phyloP scores from a whole-genome alignment of 2,797 vertebrate genomes.

The Darevskia nairensis region DNA sequence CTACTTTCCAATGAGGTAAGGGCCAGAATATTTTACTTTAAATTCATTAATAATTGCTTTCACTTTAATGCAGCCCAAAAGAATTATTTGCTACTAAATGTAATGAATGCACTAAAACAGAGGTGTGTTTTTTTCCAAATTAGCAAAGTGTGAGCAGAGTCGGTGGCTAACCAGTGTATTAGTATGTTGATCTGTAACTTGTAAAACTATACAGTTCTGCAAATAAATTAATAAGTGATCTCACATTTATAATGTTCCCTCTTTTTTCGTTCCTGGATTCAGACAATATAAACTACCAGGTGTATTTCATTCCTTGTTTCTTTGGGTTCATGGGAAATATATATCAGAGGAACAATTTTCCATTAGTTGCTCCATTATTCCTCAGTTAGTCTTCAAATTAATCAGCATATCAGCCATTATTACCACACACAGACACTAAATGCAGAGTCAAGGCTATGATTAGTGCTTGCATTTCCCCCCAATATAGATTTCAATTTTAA shows the following conservation, averaged over 20 bases:
- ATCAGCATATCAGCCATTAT: constrained; percentile 23
- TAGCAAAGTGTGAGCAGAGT: not conserved
- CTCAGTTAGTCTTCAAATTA: constrained; percentile 35
- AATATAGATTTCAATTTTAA: constrained; percentile 16
- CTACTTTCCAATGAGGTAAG: constrained; percentile 27
- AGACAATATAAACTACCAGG: constrained; percentile 18
- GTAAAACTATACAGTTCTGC: not conserved
- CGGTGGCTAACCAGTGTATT: not conserved
- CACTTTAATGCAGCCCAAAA: constrained; percentile 11
- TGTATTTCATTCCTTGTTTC: constrained; percentile 8
- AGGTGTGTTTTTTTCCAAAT: not conserved
- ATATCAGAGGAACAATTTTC: constrained; percentile 27
- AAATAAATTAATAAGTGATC: constrained; percentile 9
- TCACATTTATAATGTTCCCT: not conserved
- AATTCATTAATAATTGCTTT: constrained; percentile 23
- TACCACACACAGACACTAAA: constrained; percentile 12
- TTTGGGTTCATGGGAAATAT: constrained; percentile 6
- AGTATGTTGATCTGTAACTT: constrained; percentile 11
- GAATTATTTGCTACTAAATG: constrained; percentile 16
- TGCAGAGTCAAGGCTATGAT: constrained; percentile 4
- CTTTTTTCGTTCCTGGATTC: not conserved
- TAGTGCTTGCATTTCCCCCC: not conserved
- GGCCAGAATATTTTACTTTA: constrained; percentile 38
- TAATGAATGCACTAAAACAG: constrained; percentile 2
- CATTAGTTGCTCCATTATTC: constrained; percentile 19